Evolutionary conservation across 2,888 invertebrate species (phyloP).

Genomic region (Pyrrhosoma nymphula): DNA sequence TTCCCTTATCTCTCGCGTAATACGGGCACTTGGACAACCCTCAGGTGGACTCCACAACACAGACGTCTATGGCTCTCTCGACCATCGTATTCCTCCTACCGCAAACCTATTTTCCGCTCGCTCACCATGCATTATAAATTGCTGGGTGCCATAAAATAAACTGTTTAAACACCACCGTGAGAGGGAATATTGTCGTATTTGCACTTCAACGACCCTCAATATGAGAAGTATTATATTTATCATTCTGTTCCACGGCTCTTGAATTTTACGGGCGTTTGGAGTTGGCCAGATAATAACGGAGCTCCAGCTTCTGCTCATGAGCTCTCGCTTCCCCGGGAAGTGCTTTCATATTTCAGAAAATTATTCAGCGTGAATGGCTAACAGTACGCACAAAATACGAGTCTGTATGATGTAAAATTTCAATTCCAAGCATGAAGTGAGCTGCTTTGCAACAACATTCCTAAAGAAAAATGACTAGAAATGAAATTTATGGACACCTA

Average conservation of each 20-base stretch:
- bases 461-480: not conserved
- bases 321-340: not conserved
- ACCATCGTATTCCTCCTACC: not conserved
- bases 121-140: not conserved
- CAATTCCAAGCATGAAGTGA: not conserved
- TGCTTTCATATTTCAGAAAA: slow-evolving; percentile 26
- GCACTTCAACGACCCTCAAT: not conserved
- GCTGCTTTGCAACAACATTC: not conserved
- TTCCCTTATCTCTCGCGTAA: not conserved
- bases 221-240: not conserved
- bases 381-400: not conserved
- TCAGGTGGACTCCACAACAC: not conserved
- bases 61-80: not conserved
- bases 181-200: not conserved
- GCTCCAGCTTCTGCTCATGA: not conserved
- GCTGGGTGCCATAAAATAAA: not conserved
- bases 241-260: not conserved
- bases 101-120: not conserved
- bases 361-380: not conserved
- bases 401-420: not conserved
- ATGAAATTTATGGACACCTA: not conserved
- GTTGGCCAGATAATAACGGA: not conserved
- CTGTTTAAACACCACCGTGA: not conserved
- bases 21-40: not conserved
- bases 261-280: not conserved